Base-by-base conservation (phyloP, 23 tunicate genomes). In the Phallusia fumigata region DNA sequence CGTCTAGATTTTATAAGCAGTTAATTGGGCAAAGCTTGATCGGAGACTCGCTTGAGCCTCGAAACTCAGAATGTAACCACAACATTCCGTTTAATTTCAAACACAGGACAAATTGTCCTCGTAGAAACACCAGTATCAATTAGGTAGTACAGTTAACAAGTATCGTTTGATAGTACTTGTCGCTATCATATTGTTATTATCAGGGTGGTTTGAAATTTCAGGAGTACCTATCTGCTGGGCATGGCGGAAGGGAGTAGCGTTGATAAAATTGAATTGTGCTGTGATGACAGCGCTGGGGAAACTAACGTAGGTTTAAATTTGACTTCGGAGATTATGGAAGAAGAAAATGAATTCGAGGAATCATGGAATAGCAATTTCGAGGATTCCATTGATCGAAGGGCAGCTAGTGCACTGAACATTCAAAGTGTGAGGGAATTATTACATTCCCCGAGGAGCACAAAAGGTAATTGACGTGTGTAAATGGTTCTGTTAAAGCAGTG, bases 191-290 rank as follows among this genome's bases (percentile, higher is more conserved):
- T 58, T 22, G 26, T 21, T 58, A 22, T 58, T 2, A 58, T 58
- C 28, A 16, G 28, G 16, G 69, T 3, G 2, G 16, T 58, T 58
- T 58, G 69, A 58, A 58, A 6, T 6, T 58, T 13, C 28, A 58
- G 69, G 69, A 58, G 69, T 58, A 58, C 69, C 69, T 24, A 58
- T 24, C 69, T 24, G 69, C 28, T 58, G 69, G 45, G n/a, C 69
- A 85, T 85, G 88, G 88, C 64, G 0, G 83, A 85, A 34, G 78
- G 88, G 44, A 85, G 88, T 33, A 85, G 88, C 78, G 88, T 85
- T 3, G 88, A 85, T 65, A 21, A 32, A 13, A 22, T 30, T 24
- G 75, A 69, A 0, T 28, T 26, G 65, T 35, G 24, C 50, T 35
- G 36, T 31, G 76, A 44, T 34, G 69, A 47, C 24, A 28, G 73